Evolutionary conservation across 2,113 vertebrate species (phyloP).

Genomic region (Prietella phreatophila): DNA sequence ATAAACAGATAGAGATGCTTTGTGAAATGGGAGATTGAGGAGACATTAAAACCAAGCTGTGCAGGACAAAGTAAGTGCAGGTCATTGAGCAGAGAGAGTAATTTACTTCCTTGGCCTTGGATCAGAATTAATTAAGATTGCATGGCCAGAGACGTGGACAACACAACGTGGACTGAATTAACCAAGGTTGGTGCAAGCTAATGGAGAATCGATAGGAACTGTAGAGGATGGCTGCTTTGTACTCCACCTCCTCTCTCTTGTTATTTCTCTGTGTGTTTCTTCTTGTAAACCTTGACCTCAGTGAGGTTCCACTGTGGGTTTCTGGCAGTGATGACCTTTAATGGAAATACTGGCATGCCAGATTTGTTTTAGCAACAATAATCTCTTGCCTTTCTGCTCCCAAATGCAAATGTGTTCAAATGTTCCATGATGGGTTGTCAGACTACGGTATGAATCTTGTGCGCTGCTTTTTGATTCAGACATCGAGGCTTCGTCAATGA

Average conservation of each 20-base stretch:
- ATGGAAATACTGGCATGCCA: neutral
- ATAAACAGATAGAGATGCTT: conserved; percentile 13
- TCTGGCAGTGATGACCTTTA: neutral
- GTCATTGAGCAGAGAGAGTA: conserved; percentile 58
- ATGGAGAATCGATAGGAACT: conserved; percentile 51
- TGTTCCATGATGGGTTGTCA: neutral
- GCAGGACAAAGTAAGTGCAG: conserved; percentile 46
- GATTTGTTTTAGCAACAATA: neutral
- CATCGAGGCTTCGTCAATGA: neutral
- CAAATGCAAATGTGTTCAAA: neutral
- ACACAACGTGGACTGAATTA: conserved; percentile 45
- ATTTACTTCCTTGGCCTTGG: conserved; percentile 62
- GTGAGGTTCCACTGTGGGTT: neutral
- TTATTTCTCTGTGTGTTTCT: neutral
- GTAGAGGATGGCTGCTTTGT: conserved; percentile 35
- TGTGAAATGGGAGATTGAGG: conserved; percentile 36
- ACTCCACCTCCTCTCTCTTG: neutral
- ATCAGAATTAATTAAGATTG: conserved; percentile 68
- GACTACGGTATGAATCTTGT: neutral
- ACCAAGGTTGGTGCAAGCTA: conserved; percentile 33
- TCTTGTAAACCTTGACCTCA: neutral
- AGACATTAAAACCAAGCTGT: conserved; percentile 47
- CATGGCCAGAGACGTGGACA: conserved; percentile 34
- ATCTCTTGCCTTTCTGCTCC: neutral
- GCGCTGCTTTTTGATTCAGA: neutral